Base-by-base conservation (phyloP, 2,888 invertebrate species). In the Sturmia bella region DNA sequence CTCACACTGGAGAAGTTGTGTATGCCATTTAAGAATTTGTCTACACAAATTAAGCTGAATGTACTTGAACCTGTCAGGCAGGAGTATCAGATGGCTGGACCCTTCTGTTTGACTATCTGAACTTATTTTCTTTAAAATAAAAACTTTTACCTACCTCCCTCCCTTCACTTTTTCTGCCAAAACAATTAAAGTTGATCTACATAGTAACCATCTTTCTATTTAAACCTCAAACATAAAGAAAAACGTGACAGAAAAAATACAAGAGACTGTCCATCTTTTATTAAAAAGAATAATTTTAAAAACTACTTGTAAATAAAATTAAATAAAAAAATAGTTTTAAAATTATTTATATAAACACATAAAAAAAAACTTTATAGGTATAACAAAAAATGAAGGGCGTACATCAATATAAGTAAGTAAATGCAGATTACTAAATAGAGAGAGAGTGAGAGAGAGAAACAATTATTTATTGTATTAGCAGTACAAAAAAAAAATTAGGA, bases 241-340 rank as follows among this genome's bases (percentile, higher is more conserved):
- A 45, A 15, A n/a, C n/a, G 19, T 7, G 3, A 59, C 21, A 57
- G 11, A 12, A 12, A n/a, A 41, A n/a, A 15, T 41, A 11, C 24
- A 59, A 69, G 27, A 39, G 52, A 69, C 76, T 59, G 43, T 63
- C 74, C 11, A 70, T 74, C 11, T 66, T 78, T 78, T 82, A 74
- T 74, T 78, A 59, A 74, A 66, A 70, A 73, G 66, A 76, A 41
- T 57, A 50, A 32, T 1, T 7, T 54, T 78, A 82, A 78, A 77
- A 78, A 78, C 73, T 81, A 77, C 72, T 80, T 80, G 75, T 48
- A 81, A 81, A 81, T 77, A 81, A 77, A 77, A 73, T 63, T 77
- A 77, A 77, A 77, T 69, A 52, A 82, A 76, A 74, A 74, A 48
- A 63, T 70, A 9, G 39, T 66, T 75, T 64, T 52, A 75, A 66